Conservation (phyloP, 1,140 invertebrate genomes). For the Archegozetes longisetosus region DNA sequence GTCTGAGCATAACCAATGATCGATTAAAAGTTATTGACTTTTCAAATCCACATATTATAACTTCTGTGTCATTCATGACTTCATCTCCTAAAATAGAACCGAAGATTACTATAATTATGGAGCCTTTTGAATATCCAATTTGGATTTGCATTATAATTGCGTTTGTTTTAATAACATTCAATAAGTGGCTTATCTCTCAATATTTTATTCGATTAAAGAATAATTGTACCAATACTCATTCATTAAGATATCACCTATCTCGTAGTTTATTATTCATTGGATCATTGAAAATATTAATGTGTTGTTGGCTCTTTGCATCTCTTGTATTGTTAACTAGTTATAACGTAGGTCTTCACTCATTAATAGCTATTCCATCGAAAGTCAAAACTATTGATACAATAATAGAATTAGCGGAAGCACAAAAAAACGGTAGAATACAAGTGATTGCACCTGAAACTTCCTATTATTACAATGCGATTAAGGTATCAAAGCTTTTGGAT, state of each 20-base stretch:
- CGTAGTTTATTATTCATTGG: too few species aligned
- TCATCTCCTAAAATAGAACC: background rate
- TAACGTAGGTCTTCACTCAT: constrained; percentile 6
- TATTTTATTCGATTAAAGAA: constrained; percentile 1
- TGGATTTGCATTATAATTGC: constrained; percentile 7
- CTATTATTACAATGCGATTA: constrained; percentile 2
- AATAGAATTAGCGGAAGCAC: background rate
- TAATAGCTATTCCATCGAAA: constrained; percentile 10
- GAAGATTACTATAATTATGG: background rate
- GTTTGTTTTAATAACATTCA: background rate
- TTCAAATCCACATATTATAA: constrained; percentile 7
- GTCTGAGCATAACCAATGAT: background rate
- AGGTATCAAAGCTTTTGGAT: background rate
- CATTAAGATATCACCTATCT: background rate
- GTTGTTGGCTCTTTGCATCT: constrained; percentile 4
- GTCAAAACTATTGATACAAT: constrained; percentile 11
- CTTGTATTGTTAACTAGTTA: constrained; percentile 8
- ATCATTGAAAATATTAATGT: constrained; percentile 1
- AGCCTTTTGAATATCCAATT: background rate
- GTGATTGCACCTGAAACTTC: constrained; percentile 2
- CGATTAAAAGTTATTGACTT: constrained; percentile 3
- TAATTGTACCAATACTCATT: background rate
- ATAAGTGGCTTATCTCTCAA: background rate
- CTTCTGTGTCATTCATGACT: constrained; percentile 3
- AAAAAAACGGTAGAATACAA: background rate